Percentiles rank a stretch among this genome's conserved stretches.
Conservation (phyloP, 2,797 vertebrate species). For the Manis crassicaudata region DNA sequence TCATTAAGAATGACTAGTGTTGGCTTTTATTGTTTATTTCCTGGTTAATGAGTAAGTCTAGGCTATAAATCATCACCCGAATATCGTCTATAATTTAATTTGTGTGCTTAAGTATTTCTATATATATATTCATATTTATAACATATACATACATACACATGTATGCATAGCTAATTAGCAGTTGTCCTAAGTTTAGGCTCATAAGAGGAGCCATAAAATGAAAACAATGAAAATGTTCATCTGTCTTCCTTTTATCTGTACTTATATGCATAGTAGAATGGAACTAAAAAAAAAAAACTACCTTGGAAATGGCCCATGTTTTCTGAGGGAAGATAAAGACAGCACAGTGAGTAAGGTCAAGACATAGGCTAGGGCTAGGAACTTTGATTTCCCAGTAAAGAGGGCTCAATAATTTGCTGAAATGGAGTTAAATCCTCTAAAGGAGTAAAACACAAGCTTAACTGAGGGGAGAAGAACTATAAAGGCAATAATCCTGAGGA, state of each 20-base stretch:
- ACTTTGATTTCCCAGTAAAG: background rate
- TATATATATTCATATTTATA: too few species aligned
- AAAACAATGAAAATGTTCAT: background rate
- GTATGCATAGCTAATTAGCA: background rate
- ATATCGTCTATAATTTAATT: background rate
- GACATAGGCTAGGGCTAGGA: background rate
- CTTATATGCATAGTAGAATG: background rate
- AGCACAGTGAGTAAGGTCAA: background rate
- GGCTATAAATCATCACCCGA: too few species aligned
- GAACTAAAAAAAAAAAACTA: background rate
- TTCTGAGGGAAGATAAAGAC: background rate
- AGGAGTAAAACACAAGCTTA: background rate
- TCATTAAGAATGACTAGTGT: background rate
- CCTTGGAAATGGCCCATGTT: background rate
- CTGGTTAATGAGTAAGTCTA: background rate
- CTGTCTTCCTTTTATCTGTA: background rate
- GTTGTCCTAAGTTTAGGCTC: background rate
- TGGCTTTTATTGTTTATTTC: background rate
- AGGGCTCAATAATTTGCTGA: background rate
- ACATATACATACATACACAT: background rate
- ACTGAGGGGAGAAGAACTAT: background rate
- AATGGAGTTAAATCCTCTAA: background rate
- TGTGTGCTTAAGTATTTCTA: background rate
- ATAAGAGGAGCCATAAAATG: background rate
- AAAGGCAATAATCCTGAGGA: background rate